Evolutionary conservation across 2,797 vertebrate species (phyloP), one percentile per base, ranked within the genome.

Genomic region (Crocodylus rhombifer): DNA sequence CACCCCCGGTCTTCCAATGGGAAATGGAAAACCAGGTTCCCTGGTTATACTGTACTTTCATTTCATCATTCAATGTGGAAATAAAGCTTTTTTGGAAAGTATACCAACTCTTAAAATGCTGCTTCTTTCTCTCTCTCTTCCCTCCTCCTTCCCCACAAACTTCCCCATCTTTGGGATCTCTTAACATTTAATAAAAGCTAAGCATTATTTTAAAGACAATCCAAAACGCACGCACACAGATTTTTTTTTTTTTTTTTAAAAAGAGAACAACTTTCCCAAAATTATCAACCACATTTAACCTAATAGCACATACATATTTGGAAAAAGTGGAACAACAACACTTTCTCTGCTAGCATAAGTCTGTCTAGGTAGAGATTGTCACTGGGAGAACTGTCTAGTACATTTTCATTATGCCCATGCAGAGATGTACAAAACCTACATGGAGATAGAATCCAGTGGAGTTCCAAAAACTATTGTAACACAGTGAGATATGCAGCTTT

Each of bases 221-320:
- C 5, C 5, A 1, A 28, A 1, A 82, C 20, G 20, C 33, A 7
- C 33, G 87, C 51, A 25, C 5, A 63, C 6, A 25, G 76, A 71
- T n/a, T 71, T 23, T 42, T 71, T 15, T 23, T 36, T 2, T 18
- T 36, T 28, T 55, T 30, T 86, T 55, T 36, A 89, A 62, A 51
- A 14, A 14, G 18, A 42, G 16, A 42, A 62, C 55, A 14, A 17
- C 25, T 12, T 73, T 81, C 51, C 42, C 28, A 64, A 85, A 73
- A 71, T 17, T 58, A 60, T 4, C 7, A 17, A 26, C 28, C 6
- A 86, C 51, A 17, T 75, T 61, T 82, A 86, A 26, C 55, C 60
- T 67, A 82, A 78, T 1, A 58, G 6, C 1, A 2, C 0, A 0
- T 28, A 1, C 76, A 8, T 14, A 67, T 28, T 1, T 4, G 76